phyloP scores from a whole-genome alignment of 2,888 invertebrate genomes.

The Ctenicera cuprea region DNA sequence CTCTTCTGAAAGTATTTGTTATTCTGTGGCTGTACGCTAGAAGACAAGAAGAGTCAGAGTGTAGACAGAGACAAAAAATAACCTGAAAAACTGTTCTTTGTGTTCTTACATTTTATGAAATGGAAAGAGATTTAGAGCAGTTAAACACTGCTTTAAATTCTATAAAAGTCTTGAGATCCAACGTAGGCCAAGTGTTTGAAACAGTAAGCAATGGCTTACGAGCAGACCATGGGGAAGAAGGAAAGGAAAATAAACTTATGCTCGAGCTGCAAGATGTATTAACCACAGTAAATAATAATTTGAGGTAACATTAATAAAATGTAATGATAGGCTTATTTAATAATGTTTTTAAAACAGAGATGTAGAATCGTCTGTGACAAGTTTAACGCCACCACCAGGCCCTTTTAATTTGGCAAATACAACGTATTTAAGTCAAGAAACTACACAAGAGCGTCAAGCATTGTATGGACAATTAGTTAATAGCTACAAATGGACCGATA shows the following conservation, averaged over 20 bases:
- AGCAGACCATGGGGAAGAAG: conserved; percentile 87
- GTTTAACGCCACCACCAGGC: conserved; percentile 84
- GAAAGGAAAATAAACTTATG: conserved; percentile 83
- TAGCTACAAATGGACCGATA: conserved; percentile 95
- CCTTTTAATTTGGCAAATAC: conserved; percentile 91
- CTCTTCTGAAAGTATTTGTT: too few relatives aligned
- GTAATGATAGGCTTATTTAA: not conserved
- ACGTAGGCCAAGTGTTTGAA: conserved; percentile 90
- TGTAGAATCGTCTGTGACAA: conserved; percentile 85
- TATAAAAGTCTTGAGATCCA: conserved; percentile 86
- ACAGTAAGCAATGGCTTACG: conserved; percentile 88
- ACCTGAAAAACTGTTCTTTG: not conserved
- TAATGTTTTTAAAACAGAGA: conserved; percentile 76
- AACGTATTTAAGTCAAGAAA: conserved; percentile 91
- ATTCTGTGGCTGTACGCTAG: too few relatives aligned
- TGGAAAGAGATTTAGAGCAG: conserved; percentile 78
- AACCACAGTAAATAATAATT: conserved; percentile 86
- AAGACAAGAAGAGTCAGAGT: too few relatives aligned
- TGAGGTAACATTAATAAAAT: conserved; percentile 75
- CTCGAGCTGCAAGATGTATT: conserved; percentile 88
- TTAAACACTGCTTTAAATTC: conserved; percentile 84
- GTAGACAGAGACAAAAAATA: too few relatives aligned
- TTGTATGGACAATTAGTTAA: conserved; percentile 91
- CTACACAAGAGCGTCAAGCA: conserved; percentile 91
- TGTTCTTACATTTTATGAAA: conserved; percentile 30